Percentiles rank a stretch among this genome's conserved stretches.
Conservation (phyloP, 2,113 vertebrate species). For the Melospiza melodia region DNA sequence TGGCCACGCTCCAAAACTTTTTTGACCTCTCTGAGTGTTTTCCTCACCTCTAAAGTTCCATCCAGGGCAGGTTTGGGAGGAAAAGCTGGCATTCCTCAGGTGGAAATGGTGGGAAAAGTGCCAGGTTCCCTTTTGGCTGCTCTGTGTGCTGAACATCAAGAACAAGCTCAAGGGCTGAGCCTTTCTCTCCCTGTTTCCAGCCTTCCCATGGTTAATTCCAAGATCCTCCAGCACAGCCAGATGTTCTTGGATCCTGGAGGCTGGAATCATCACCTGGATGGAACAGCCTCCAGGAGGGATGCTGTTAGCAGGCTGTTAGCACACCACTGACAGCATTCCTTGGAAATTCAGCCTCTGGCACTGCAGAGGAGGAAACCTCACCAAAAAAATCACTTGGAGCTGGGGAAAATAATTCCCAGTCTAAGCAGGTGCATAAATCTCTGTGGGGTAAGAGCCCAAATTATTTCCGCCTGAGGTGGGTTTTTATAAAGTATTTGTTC, state of each 20-base stretch:
- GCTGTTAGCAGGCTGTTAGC: background rate
- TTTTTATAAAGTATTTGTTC: background rate
- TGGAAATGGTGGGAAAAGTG: background rate
- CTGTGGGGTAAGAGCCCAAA: background rate
- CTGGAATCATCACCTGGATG: background rate
- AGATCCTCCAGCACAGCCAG: background rate
- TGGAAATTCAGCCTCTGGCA: background rate
- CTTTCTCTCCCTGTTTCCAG: background rate
- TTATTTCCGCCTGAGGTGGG: background rate
- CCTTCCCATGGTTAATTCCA: background rate
- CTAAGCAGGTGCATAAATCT: background rate
- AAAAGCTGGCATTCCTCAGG: background rate
- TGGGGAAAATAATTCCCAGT: background rate
- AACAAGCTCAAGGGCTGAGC: rapidly evolving
- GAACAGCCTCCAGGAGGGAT: background rate
- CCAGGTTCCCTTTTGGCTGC: rapidly evolving
- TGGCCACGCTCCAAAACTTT: background rate
- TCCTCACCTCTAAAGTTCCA: background rate
- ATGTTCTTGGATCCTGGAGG: background rate
- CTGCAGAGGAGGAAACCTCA: background rate
- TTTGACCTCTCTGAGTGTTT: background rate
- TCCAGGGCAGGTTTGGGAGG: background rate
- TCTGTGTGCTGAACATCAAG: background rate
- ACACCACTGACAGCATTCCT: background rate
- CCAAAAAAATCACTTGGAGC: background rate